A percentile compares a stretch with the other conserved stretches of the same genome.
These are phyloP conservation scores for Caenorhabditis brenneri DNA, from an alignment of 1,140 invertebrate genomes.

Conservation along the genomic window DNA sequence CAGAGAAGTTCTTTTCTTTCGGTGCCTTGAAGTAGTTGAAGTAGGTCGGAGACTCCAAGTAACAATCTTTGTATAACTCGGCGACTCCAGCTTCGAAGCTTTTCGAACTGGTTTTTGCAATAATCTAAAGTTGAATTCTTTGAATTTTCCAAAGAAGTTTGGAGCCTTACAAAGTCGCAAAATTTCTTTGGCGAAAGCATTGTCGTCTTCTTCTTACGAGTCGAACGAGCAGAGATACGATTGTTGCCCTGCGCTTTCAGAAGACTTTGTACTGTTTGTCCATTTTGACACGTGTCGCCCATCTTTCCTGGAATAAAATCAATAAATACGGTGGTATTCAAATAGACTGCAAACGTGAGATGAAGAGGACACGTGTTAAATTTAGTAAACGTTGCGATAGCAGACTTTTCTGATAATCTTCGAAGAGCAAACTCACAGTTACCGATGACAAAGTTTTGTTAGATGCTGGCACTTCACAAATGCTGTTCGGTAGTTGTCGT, in stretches of 20 bases:
- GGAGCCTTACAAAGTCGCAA: background rate
- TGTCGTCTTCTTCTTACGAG: conserved; percentile 20
- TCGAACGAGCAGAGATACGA: background rate
- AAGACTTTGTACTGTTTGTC: too few species aligned
- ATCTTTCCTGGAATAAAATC: too few species aligned
- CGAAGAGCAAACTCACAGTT: background rate
- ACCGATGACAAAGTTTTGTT: background rate
- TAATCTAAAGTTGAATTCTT: background rate
- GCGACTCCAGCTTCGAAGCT: conserved; percentile 13
- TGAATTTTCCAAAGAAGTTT: too few species aligned
- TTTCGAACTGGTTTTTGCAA: background rate
- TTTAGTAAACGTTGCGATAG: too few species aligned
- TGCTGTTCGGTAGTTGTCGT: background rate
- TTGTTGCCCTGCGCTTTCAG: background rate
- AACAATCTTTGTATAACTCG: background rate
- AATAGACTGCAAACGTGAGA: too few species aligned
- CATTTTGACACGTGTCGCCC: background rate
- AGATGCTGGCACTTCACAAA: background rate
- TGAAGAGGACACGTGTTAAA: too few species aligned
- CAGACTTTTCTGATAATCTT: too few species aligned
- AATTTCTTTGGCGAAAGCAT: conserved; percentile 32
- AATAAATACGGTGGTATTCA: too few species aligned
- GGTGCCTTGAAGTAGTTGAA: background rate
- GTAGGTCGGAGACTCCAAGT: conserved; percentile 1
- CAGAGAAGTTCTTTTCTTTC: conserved; percentile 10